A percentile compares a stretch with the other conserved stretches of the same genome.
phyloP scores from a whole-genome alignment of 1,140 invertebrate species.

The Drosophila melanica region DNA sequence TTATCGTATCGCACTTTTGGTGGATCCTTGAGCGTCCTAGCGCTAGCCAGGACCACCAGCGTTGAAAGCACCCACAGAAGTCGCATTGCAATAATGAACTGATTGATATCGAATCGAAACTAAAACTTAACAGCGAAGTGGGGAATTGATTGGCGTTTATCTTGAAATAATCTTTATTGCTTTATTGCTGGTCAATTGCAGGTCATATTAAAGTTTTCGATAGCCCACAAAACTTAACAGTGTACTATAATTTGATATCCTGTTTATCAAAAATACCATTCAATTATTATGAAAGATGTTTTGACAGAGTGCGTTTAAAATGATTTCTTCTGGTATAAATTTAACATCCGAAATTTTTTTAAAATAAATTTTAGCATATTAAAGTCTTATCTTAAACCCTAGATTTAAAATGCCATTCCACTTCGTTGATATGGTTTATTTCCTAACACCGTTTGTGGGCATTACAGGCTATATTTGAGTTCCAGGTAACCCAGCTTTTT shows the following conservation, averaged over 20 bases:
- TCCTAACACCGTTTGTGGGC: no score
- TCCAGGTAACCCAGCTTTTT: conserved; percentile 59
- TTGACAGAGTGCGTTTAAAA: no score
- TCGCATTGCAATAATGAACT: conserved; percentile 53
- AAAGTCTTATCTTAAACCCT: no score
- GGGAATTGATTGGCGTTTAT: conserved; percentile 3
- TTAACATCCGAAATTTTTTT: no score
- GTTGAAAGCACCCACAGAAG: conserved; percentile 52
- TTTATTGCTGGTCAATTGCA: conserved; percentile 55
- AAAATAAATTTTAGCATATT: no score
- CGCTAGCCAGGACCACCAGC: conserved; percentile 51
- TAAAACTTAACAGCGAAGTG: neutral
- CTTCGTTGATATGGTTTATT: no score
- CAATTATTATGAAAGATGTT: no score
- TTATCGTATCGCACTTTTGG: conserved; percentile 58
- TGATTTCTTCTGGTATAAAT: no score
- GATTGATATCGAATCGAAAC: neutral
- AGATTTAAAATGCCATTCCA: no score
- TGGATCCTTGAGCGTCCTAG: conserved; percentile 35
- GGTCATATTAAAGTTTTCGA: conserved; percentile 45
- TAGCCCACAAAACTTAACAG: conserved; percentile 40
- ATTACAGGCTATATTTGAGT: conserved; percentile 38
- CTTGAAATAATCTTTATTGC: conserved; percentile 50
- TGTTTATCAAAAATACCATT: no score
- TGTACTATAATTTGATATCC: no score